Evolutionary conservation across 1,140 invertebrate genomes (phyloP), one percentile per base, ranked within the genome.

Genomic region (Drosophila dunni): DNA sequence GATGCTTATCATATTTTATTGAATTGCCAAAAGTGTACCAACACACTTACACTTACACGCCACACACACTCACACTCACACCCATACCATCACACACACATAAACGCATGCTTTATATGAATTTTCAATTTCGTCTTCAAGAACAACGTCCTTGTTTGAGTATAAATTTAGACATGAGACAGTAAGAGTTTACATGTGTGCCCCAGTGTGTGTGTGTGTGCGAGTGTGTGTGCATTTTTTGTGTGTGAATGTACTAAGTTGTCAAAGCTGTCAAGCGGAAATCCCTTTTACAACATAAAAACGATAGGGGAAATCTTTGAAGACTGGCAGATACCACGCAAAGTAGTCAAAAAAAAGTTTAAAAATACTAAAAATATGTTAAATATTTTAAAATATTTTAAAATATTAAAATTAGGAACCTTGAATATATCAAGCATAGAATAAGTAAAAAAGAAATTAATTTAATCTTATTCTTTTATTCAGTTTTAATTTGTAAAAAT

Each of bases 251-350:
- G 77, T 57, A 61, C 64, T 68, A 73, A 89, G 79, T 90, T 90
- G 85, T 90, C 85, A 90, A 86, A 90, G 81, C 90, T 90, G 85
- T 90, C 85, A 90, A 81, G 63, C 81, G 85, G 86, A 90, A 90
- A 90, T 90, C 79, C 86, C 88, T 73, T 73, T 79, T 78, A 86
- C 80, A 84, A 82, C 80, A 81, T 81, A 78, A 81, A 84, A 78
- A 75, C 34, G 62, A 56, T 29, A 60, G 45, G 13, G 4, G 36
- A 36, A 10, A 8, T 1, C 17, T 3, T 48, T n/a, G 0, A 15
- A 10, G 34, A 56, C 50, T 34, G 2, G 0, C 5, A 45, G 46
- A 51, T 63, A 63, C 61, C 61, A 10, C 50, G 50, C n/a, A 1
- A 42, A 42, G 4, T 24, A 24, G 10, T 36, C 24, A n/a, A 34